A percentile compares a stretch with the other conserved stretches of the same genome.
These are phyloP conservation scores for Pristionchus entomophagus DNA, from an alignment of 2,888 invertebrate genomes.

Conservation along the genomic window DNA sequence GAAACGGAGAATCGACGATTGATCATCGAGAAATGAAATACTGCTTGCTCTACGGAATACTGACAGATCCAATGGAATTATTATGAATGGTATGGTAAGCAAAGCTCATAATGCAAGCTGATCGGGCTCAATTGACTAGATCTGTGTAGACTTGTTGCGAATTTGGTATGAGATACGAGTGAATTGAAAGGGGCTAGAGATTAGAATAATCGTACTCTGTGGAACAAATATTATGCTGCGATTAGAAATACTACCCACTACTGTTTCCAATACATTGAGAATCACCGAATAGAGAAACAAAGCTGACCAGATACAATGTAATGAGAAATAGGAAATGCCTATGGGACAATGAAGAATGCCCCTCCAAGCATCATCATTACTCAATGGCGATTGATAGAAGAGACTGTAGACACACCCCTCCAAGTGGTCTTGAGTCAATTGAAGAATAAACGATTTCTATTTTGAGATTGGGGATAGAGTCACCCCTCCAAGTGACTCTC, in stretches of 20 bases:
- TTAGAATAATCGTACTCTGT: constrained; percentile 26
- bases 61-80: constrained; percentile 24
- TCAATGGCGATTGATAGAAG: neutral
- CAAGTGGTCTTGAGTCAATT: neutral
- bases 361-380: neutral
- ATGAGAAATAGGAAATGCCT: neutral
- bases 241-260: constrained; percentile 11
- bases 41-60: neutral
- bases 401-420: neutral
- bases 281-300: constrained; percentile 25
- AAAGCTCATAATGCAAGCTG: constrained; percentile 29
- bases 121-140: constrained; percentile 26
- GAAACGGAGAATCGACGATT: too few relatives aligned
- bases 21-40: neutral
- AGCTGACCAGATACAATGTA: constrained; percentile 30
- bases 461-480: neutral
- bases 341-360: neutral
- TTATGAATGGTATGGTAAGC: constrained; percentile 16
- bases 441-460: neutral
- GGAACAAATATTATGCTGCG: constrained; percentile 27
- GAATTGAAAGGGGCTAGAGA: constrained; percentile 1
- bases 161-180: constrained; percentile 7
- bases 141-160: constrained; percentile 10
- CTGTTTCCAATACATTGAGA: constrained; percentile 6
- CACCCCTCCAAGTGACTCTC: constrained; percentile 15